Evolutionary conservation across 2,888 invertebrate species (phyloP).

Genomic region (Agrotis ipsilon): DNA sequence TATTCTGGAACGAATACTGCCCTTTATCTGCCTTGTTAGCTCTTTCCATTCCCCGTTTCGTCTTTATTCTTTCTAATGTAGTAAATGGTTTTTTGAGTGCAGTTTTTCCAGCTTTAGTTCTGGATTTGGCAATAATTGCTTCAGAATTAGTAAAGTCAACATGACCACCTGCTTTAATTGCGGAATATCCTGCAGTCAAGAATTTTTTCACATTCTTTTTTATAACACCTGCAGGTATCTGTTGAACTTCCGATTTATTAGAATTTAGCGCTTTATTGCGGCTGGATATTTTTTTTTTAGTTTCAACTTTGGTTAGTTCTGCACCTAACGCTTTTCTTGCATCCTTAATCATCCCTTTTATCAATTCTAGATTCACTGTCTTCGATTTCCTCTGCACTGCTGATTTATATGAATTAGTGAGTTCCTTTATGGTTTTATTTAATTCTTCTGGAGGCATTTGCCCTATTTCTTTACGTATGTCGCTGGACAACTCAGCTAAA

Average conservation of each 20-base stretch:
- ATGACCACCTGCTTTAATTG: background rate
- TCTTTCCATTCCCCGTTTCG: background rate
- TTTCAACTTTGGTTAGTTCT: background rate
- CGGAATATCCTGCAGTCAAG: background rate
- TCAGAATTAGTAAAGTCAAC: background rate
- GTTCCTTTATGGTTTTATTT: slow-evolving; percentile 9
- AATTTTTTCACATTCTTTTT: background rate
- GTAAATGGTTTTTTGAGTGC: background rate
- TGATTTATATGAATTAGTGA: slow-evolving; percentile 10
- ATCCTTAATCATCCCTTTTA: slow-evolving; percentile 6
- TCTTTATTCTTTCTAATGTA: background rate
- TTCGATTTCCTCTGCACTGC: background rate
- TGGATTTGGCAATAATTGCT: background rate
- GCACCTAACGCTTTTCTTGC: background rate
- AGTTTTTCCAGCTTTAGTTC: background rate
- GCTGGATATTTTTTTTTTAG: slow-evolving; percentile 9
- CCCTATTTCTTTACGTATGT: background rate
- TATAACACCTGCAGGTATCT: too few relatives aligned
- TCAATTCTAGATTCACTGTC: background rate
- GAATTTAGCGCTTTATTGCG: background rate
- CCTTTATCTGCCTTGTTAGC: background rate
- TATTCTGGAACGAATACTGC: too few relatives aligned
- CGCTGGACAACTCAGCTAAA: background rate
- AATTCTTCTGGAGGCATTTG: background rate
- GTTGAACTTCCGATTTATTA: background rate